phyloP scores from a whole-genome alignment of 1,140 invertebrate species.

The Mamestra configurata region DNA sequence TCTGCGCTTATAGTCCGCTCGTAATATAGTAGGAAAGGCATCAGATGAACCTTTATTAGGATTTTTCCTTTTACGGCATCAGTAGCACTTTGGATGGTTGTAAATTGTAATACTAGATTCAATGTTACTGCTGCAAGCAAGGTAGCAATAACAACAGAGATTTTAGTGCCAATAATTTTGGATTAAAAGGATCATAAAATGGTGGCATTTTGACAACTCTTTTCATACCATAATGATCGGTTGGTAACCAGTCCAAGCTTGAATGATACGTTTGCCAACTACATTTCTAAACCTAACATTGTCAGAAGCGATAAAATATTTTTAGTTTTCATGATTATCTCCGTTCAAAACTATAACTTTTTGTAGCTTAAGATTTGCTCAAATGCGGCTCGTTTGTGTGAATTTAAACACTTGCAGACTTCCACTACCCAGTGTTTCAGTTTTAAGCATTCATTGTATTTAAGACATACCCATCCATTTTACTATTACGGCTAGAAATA shows the following conservation, averaged over 20 bases:
- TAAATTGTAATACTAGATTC: constrained; percentile 13
- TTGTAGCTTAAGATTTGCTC: not conserved
- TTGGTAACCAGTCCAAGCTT: too few relatives aligned
- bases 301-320: not conserved
- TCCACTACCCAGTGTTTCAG: constrained; percentile 27
- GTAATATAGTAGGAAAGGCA: constrained; percentile 25
- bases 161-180: not conserved
- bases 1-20: constrained; percentile 27
- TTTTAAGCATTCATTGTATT: constrained; percentile 55
- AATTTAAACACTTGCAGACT: not conserved
- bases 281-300: not conserved
- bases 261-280: too few relatives aligned
- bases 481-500: constrained; percentile 45
- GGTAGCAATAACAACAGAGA: not conserved
- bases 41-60: constrained; percentile 17
- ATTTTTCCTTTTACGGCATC: constrained; percentile 26
- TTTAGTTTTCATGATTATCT: not conserved
- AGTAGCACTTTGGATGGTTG: constrained; percentile 1
- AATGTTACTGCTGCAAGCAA: constrained; percentile 3
- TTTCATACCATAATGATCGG: too few relatives aligned
- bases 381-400: not conserved
- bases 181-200: not conserved
- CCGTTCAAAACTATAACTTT: not conserved
- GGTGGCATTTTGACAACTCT: not conserved
- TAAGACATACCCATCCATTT: constrained; percentile 37